Evolutionary conservation across 1,140 invertebrate genomes (phyloP).

Genomic region (Eriocheir sinensis): DNA sequence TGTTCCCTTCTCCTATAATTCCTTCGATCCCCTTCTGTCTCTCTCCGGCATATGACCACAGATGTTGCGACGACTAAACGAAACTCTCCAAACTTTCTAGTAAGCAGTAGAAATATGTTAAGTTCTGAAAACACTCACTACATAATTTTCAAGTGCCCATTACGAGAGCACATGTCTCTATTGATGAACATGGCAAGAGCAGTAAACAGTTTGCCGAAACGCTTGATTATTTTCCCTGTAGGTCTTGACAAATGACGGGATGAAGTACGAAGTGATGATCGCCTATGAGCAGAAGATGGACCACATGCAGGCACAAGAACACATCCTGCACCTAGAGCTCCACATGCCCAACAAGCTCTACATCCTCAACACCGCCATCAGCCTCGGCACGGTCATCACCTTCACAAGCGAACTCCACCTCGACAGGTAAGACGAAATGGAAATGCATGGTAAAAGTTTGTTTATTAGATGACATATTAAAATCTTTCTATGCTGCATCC

Average conservation of each 20-base stretch:
- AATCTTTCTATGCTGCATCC: background rate
- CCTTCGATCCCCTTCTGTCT: too few relatives aligned
- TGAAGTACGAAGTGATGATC: conserved; percentile 34
- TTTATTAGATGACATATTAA: too few relatives aligned
- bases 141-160: too few relatives aligned
- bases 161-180: too few relatives aligned
- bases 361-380: conserved; percentile 62
- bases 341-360: conserved; percentile 63
- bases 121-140: too few relatives aligned
- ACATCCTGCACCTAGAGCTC: conserved; percentile 68
- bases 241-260: conserved; percentile 62
- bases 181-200: too few relatives aligned
- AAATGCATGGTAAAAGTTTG: too few relatives aligned
- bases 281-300: conserved; percentile 54
- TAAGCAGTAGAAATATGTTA: too few relatives aligned
- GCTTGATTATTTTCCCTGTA: conserved; percentile 6
- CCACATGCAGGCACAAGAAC: conserved; percentile 47
- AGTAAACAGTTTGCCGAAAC: background rate
- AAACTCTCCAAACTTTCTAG: too few relatives aligned
- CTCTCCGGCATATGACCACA: too few relatives aligned
- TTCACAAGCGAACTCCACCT: conserved; percentile 72
- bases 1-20: too few relatives aligned
- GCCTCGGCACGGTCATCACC: conserved; percentile 65
- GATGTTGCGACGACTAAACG: too few relatives aligned
- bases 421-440: conserved; percentile 65